These are phyloP conservation scores for Graptemys geographica DNA, from an alignment of 2,797 vertebrate genomes.

Conservation along the genomic window DNA sequence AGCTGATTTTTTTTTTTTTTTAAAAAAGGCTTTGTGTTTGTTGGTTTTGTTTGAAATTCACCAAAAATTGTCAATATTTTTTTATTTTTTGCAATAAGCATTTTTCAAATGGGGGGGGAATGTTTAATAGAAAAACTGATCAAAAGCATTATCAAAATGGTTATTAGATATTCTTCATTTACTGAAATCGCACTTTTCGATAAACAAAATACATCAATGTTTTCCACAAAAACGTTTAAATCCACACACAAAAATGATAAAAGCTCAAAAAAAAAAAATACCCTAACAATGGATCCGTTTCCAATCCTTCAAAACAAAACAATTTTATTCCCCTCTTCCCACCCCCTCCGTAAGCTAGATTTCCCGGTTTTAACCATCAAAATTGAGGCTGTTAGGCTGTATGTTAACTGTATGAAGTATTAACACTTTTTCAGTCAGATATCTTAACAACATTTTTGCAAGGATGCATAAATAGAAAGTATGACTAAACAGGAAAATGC, in stretches of 20 bases:
- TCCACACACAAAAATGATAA: neutral
- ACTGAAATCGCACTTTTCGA: neutral
- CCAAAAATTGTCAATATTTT: neutral
- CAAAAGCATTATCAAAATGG: neutral
- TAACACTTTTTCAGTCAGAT: neutral
- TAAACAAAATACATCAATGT: neutral
- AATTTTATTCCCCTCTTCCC: neutral
- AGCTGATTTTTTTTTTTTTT: no score
- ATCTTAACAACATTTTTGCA: neutral
- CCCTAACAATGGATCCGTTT: neutral
- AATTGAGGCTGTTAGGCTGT: neutral
- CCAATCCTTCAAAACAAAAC: neutral
- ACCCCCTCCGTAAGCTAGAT: neutral
- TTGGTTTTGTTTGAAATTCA: neutral
- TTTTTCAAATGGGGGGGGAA: accelerated
- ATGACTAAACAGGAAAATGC: neutral
- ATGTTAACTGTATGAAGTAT: neutral
- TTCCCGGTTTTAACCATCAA: neutral
- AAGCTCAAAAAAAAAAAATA: neutral
- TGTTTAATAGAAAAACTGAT: accelerated
- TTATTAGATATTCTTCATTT: neutral
- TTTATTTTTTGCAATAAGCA: neutral
- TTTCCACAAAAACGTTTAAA: neutral
- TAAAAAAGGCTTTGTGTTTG: no score
- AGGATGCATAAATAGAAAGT: neutral